Percentiles rank a stretch among this genome's conserved stretches.
phyloP scores from a whole-genome alignment of 2,113 vertebrate species.

The Syngnathus floridae region DNA sequence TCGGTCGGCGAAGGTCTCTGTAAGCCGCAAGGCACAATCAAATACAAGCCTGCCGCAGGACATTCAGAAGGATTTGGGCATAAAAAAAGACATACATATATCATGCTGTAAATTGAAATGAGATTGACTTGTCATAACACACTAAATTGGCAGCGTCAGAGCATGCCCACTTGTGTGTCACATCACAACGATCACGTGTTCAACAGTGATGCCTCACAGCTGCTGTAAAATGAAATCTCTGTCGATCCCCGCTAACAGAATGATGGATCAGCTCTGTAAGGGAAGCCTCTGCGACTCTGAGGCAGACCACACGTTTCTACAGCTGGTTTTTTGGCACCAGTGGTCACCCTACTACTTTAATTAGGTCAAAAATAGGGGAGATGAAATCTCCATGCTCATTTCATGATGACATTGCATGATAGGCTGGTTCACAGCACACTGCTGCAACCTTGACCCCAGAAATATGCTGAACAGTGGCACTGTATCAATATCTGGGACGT shows the following conservation, averaged over 20 bases:
- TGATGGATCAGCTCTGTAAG: constrained; percentile 48
- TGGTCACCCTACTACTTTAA: neutral
- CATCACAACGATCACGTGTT: constrained; percentile 25
- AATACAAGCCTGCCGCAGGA: neutral
- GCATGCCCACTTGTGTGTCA: constrained; percentile 16
- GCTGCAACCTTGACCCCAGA: neutral
- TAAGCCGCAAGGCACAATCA: constrained; percentile 18
- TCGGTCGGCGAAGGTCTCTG: constrained; percentile 29
- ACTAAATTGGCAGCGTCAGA: neutral
- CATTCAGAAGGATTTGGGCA: constrained; percentile 4
- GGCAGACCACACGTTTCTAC: constrained; percentile 18
- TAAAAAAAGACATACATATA: neutral
- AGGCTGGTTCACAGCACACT: neutral
- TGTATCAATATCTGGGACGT: neutral
- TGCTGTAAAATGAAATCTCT: constrained; percentile 36
- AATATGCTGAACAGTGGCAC: neutral
- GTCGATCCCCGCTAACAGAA: constrained; percentile 21
- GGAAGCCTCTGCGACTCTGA: constrained; percentile 14
- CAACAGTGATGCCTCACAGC: constrained; percentile 27
- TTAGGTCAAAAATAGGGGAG: constrained; percentile 14
- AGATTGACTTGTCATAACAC: neutral
- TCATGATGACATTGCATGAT: neutral
- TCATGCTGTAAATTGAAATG: neutral
- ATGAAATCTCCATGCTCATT: neutral
- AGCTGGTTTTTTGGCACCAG: constrained; percentile 4